Evolutionary conservation across 1,140 invertebrate species (phyloP).

Genomic region (Ips nitidus): DNA sequence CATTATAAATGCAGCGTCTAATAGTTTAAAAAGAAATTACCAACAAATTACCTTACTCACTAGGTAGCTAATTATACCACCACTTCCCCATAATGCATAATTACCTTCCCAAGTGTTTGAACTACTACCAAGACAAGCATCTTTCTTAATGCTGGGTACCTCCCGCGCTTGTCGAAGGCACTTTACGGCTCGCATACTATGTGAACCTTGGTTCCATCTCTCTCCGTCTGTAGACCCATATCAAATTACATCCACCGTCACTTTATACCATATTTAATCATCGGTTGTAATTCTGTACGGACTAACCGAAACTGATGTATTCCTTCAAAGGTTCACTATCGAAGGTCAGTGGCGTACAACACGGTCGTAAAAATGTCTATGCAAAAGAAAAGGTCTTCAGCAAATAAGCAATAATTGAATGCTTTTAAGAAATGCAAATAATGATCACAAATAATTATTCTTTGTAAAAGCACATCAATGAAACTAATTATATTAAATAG

Average conservation of each 20-base stretch:
- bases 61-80: neutral
- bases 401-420: no score
- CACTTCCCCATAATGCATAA: neutral
- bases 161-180: constrained; percentile 16
- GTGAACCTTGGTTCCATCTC: constrained; percentile 5
- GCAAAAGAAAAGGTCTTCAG: no score
- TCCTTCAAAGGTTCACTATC: constrained; percentile 2
- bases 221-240: constrained; percentile 9
- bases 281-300: constrained; percentile 17
- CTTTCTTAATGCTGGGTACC: neutral
- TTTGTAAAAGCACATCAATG: no score
- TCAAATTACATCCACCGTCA: constrained; percentile 19
- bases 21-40: neutral
- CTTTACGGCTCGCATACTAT: constrained; percentile 13
- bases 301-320: constrained; percentile 13
- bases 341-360: neutral
- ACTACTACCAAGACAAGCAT: neutral
- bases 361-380: no score
- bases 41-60: constrained; percentile 2
- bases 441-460: no score
- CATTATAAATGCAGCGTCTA: neutral
- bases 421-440: no score
- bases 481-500: no score
- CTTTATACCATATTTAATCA: constrained; percentile 22
- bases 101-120: constrained; percentile 1